A percentile compares a stretch with the other conserved stretches of the same genome.
These are phyloP conservation scores for Apodemia mormo DNA, from an alignment of 2,888 invertebrate species.

Conservation along the genomic window DNA sequence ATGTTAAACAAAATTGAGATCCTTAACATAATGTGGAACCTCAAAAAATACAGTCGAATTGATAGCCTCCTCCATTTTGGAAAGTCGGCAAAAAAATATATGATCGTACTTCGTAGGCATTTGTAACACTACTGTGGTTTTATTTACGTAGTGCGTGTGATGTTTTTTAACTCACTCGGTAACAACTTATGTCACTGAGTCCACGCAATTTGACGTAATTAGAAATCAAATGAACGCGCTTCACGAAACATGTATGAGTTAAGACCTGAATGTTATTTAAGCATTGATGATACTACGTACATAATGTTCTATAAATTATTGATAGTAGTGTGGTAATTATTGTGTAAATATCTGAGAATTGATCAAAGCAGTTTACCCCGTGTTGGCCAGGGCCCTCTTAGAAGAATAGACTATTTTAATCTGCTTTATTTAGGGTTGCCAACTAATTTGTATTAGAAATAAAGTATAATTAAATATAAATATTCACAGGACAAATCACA, in stretches of 20 bases:
- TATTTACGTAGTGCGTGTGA: neutral
- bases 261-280: constrained; percentile 50
- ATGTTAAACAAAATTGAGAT: no score
- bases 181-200: constrained; percentile 51
- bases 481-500: no score
- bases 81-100: neutral
- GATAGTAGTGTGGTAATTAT: neutral
- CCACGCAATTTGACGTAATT: constrained; percentile 77
- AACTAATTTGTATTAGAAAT: no score
- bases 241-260: constrained; percentile 51
- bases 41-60: no score
- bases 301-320: neutral
- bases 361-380: neutral
- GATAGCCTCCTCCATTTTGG: no score
- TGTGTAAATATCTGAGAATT: neutral
- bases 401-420: no score
- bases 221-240: constrained; percentile 63
- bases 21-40: no score
- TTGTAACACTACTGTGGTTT: neutral
- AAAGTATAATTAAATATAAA: no score
- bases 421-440: no score
- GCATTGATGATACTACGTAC: constrained; percentile 34
- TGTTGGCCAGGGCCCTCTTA: neutral
- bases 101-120: neutral
- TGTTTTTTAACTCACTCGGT: constrained; percentile 6